phyloP scores from a whole-genome alignment of 2,888 invertebrate species.

The Microctonus brassicae region DNA sequence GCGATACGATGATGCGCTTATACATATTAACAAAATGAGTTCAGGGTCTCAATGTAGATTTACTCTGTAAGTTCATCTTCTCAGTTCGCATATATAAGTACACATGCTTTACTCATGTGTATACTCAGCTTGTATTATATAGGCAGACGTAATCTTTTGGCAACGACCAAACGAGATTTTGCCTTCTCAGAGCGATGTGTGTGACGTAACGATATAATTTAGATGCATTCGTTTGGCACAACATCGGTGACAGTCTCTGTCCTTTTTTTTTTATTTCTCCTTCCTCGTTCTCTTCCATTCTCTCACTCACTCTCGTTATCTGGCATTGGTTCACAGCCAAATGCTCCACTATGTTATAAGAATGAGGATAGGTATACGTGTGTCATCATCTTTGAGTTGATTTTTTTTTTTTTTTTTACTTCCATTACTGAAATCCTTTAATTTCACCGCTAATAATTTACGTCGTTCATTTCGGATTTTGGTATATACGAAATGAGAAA shows the following conservation, averaged over 20 bases:
- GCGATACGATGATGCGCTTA: background rate
- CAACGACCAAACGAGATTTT: conserved; percentile 45
- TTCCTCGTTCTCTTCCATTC: background rate
- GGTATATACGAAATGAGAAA: background rate
- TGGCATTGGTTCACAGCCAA: background rate
- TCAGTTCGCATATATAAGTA: background rate
- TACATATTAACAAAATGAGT: background rate
- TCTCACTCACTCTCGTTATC: background rate
- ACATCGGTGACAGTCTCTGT: conserved; percentile 44
- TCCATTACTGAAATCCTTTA: background rate
- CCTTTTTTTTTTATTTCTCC: conserved; percentile 40
- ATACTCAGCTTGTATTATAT: background rate
- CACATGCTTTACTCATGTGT: background rate
- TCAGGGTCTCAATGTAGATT: background rate
- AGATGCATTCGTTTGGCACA: conserved; percentile 60
- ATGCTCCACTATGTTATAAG: background rate
- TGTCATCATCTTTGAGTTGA: background rate
- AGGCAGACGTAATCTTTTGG: conserved; percentile 48
- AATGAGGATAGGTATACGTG: background rate
- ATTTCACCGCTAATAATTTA: background rate
- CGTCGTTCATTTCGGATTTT: background rate
- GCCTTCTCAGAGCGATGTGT: conserved; percentile 39
- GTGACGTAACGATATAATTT: conserved; percentile 60
- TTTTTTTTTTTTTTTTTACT: background rate
- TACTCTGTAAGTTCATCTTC: background rate